These are phyloP conservation scores for Dioctria rufipes DNA, from an alignment of 2,888 invertebrate species.

Conservation along the genomic window DNA sequence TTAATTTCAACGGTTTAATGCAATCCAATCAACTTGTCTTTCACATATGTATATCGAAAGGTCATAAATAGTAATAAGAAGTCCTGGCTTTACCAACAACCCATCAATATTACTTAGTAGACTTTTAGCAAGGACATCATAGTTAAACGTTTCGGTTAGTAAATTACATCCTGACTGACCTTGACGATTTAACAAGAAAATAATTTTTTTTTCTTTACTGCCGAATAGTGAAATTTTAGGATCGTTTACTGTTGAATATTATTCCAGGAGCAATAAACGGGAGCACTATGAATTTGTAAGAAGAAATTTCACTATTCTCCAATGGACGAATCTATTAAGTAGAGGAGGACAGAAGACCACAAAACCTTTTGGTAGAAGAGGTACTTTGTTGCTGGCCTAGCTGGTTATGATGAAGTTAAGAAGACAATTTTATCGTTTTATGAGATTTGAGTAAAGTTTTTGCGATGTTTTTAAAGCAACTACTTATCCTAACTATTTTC, in stretches of 20 bases:
- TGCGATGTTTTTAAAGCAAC: not conserved
- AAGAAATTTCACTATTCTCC: not conserved
- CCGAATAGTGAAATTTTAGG: constrained; percentile 11
- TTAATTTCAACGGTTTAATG: constrained; percentile 37
- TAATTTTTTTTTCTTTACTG: constrained; percentile 5
- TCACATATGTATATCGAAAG: not conserved
- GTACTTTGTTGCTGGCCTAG: not conserved
- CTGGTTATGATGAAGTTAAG: constrained; percentile 20
- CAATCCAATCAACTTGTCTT: constrained; percentile 28
- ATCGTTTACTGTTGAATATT: constrained; percentile 9
- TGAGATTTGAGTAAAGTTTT: constrained; percentile 23
- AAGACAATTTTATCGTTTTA: constrained; percentile 42
- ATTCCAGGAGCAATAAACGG: constrained; percentile 30
- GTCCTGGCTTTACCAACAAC: too few relatives aligned
- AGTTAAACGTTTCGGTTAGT: constrained; percentile 11
- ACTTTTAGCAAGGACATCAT: constrained; percentile 23
- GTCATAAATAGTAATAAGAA: too few relatives aligned
- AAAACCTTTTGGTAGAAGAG: not conserved
- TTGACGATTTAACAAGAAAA: constrained; percentile 47
- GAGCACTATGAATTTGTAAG: constrained; percentile 22
- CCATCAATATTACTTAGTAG: too few relatives aligned
- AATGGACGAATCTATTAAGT: not conserved
- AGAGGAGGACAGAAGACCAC: not conserved
- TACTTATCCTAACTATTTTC: constrained; percentile 32
- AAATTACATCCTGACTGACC: constrained; percentile 15